Percentiles rank a stretch among this genome's conserved stretches.
These are phyloP conservation scores for Trichomycterus rosablanca DNA, from an alignment of 2,113 vertebrate species.

Conservation along the genomic window DNA sequence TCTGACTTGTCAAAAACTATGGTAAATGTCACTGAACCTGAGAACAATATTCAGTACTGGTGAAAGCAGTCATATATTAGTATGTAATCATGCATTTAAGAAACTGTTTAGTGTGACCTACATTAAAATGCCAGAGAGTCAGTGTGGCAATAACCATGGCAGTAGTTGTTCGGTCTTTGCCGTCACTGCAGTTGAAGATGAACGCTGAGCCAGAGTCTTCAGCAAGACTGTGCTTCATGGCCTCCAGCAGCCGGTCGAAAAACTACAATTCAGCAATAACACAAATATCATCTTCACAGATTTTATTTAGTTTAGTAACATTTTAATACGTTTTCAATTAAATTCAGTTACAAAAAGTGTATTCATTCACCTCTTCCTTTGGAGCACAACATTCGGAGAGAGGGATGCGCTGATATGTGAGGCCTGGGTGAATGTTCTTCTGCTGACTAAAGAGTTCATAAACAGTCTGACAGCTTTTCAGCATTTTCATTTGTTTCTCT, in stretches of 20 bases:
- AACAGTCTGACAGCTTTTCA: constrained; percentile 73
- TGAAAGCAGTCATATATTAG: no score
- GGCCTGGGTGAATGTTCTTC: constrained; percentile 57
- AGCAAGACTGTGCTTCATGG: constrained; percentile 60
- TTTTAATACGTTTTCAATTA: no score
- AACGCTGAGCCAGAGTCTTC: constrained; percentile 68
- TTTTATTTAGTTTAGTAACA: background rate
- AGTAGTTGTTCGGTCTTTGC: constrained; percentile 74
- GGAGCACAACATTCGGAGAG: constrained; percentile 75
- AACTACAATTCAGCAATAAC: constrained; percentile 57
- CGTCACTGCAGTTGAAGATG: constrained; percentile 79
- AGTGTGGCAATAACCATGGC: constrained; percentile 81
- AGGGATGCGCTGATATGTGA: constrained; percentile 72
- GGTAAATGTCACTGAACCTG: no score
- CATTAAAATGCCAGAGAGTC: constrained; percentile 76
- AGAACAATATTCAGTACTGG: no score
- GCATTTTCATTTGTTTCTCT: constrained; percentile 76
- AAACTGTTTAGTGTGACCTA: constrained; percentile 53
- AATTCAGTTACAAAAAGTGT: background rate
- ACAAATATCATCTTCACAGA: background rate
- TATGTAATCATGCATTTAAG: no score
- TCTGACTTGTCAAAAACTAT: no score
- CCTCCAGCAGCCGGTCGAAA: constrained; percentile 72
- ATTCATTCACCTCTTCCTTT: constrained; percentile 64
- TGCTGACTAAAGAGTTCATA: constrained; percentile 77